Percentiles rank a stretch among this genome's conserved stretches.
phyloP scores from a whole-genome alignment of 2,113 vertebrate species.

The Noctilio leporinus region DNA sequence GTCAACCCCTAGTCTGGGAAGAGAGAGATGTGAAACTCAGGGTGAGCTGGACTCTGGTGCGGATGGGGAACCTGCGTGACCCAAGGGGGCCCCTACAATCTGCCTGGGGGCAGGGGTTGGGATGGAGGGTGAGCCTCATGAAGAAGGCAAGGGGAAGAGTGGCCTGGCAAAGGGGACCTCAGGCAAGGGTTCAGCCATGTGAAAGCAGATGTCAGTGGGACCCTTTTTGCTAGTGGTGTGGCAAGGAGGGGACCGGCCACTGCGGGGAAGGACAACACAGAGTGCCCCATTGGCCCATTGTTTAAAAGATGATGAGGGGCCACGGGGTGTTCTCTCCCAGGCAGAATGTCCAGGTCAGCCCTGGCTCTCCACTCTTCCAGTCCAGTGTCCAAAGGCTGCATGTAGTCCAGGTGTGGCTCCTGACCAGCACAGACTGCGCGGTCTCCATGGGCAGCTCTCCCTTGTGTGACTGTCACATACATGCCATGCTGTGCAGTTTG shows the following conservation, averaged over 20 bases:
- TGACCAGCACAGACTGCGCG: fast-evolving
- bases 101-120: not conserved
- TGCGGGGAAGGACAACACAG: too few relatives aligned
- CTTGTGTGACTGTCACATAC: fast-evolving
- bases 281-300: not conserved
- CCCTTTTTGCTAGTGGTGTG: not conserved
- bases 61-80: not conserved
- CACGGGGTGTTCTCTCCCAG: not conserved
- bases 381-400: not conserved
- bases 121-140: not conserved
- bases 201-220: too few relatives aligned
- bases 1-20: not conserved
- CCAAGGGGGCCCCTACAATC: not conserved
- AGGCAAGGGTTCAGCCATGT: not conserved
- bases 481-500: not conserved
- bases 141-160: not conserved
- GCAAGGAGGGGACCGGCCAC: not conserved
- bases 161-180: not conserved
- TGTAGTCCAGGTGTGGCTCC: not conserved
- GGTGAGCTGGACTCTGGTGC: not conserved
- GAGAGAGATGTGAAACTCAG: not conserved
- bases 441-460: not conserved
- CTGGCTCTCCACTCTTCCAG: not conserved
- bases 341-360: not conserved
- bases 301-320: not conserved